Base-by-base conservation (phyloP, 53 echinoderm and acorn worm species). In the Paracentrotus lividus region DNA sequence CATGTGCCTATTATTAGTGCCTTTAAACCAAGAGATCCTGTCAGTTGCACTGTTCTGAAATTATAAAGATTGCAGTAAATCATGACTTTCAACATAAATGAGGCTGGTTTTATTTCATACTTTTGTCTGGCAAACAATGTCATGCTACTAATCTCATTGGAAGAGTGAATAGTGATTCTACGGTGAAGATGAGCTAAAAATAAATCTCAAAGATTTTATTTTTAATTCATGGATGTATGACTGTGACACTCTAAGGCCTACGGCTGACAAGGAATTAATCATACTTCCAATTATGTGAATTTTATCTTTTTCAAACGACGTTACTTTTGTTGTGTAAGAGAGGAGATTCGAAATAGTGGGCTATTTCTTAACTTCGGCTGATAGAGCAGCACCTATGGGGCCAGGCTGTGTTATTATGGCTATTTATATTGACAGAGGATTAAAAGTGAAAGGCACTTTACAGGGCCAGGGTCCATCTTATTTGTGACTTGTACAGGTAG, bases 401-500 rank as follows among this genome's bases (percentile, higher is more conserved):
- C 81, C 81, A n/a, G 81, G n/a, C 49, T 81, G 81, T 81, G 49
- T 81, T 47, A 81, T 81, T 81, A 81, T 81, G n/a, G n/a, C 26
- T 47, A 44, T 81, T 81, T 47, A 81, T 81, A 45, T 81, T 81
- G 44, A 26, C 81, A 16, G 27, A 81, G 81, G 81, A 81, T 81
- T 81, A 81, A 81, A 81, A 81, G 81, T 81, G 81, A 81, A 81
- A 81, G 81, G 81, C 81, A 81, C 81, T 81, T 81, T 45, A n/a
- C n/a, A 81, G 49, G n/a, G 81, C 81, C 13, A 47, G 2, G 45
- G 45, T 47, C 81, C 47, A 45, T 81, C 81, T 81, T 81, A 16
- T 31, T 43, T 81, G 45, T 81, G 81, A 81, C 81, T 81, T 81
- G 81, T 81, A 27, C 47, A 34, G 81, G 47, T 24, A n/a, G 81